Conservation (phyloP, 2,797 vertebrate genomes). For the Limosa lapponica region DNA sequence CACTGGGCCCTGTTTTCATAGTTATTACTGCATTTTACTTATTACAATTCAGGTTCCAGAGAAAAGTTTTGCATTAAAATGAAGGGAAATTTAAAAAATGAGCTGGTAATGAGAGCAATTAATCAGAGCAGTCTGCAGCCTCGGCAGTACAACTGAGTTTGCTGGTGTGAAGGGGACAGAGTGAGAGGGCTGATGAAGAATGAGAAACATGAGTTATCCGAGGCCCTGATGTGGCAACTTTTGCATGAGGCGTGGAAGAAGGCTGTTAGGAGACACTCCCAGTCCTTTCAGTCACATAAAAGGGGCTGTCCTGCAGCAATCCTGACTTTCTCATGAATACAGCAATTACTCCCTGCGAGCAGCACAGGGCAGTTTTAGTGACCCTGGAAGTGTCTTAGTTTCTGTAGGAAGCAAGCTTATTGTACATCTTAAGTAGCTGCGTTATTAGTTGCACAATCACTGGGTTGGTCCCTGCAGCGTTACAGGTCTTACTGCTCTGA, state of each 20-base stretch:
- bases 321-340: not conserved
- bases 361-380: not conserved
- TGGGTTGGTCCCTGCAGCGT: not conserved
- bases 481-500: not conserved
- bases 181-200: not conserved
- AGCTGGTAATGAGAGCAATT: slow-evolving; percentile 50
- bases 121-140: slow-evolving; percentile 36
- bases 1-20: not conserved
- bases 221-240: not conserved
- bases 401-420: not conserved
- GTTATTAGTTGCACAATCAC: not conserved
- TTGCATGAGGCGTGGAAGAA: not conserved
- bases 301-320: not conserved
- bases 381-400: not conserved
- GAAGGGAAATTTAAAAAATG: slow-evolving; percentile 40
- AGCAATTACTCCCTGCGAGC: not conserved
- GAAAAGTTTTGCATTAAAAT: slow-evolving; percentile 29
- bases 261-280: not conserved
- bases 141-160: not conserved
- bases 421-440: not conserved
- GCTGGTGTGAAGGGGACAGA: not conserved
- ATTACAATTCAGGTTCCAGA: not conserved
- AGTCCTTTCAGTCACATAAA: not conserved
- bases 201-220: not conserved
- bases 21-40: not conserved